Base-by-base conservation (phyloP, 2,797 vertebrate species). In the Ambastaia sidthimunki region DNA sequence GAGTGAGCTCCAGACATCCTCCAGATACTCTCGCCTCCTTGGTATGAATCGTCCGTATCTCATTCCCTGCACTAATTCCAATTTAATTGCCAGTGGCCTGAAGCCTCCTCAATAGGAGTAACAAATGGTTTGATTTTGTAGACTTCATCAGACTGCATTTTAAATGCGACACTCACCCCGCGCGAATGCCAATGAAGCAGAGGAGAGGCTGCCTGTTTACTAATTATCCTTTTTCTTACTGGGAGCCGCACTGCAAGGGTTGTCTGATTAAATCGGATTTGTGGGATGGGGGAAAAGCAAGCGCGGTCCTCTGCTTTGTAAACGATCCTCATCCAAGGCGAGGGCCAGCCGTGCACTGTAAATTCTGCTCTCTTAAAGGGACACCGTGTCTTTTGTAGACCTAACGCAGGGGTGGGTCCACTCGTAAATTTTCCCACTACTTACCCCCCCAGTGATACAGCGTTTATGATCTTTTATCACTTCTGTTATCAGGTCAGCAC, bases 81-180 rank as follows among this genome's bases (percentile, higher is more conserved):
- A 98, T 99, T 99, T 99, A 99, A 99, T 99, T 99, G 97, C 97
- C 96, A 98, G 96, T 97, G 97, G 97, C 97, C 97, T 95, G 96
- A 96, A 99, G 96, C 96, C 97, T 97, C 97, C 97, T 98, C 97
- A 99, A 98, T 98, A 98, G 98, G 96, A 98, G 97, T 98, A 99
- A 98, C 98, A 99, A 99, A 99, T 99, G 97, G 97, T 99, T 99
- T 99, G 97, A 98, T 98, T 98, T 98, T 97, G 96, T 98, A 97
- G 96, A 98, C 97, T 98, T 98, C 96, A 98, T 99, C 97, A 99
- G 97, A 96, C 97, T 97, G 97, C 97, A 98, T 99, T 98, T 98
- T 98, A 99, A 99, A 98, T 98, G 97, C 96, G 95, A 97, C 96
- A 96, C 96, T 96, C 95, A 97, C 97, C 96, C 96, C 95, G 94